These are phyloP conservation scores for Tinea trinotella DNA, from an alignment of 2,888 invertebrate genomes.

Conservation along the genomic window DNA sequence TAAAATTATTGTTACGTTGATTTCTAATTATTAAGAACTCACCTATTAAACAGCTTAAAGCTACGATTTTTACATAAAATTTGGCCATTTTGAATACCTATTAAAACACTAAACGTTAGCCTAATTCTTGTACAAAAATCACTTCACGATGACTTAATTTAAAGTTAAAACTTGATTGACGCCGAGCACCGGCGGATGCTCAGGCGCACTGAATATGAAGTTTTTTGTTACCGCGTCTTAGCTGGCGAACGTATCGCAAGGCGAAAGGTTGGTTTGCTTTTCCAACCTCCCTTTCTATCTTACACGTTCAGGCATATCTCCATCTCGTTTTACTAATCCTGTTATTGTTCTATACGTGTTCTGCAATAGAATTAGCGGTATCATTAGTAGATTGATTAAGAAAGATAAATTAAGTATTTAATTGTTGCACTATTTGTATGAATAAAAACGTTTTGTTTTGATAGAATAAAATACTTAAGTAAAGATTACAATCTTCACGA, in stretches of 20 bases:
- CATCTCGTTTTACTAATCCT: slow-evolving; percentile 9
- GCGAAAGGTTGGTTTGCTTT: slow-evolving; percentile 13
- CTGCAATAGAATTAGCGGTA: slow-evolving; percentile 13
- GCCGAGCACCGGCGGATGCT: slow-evolving; percentile 23
- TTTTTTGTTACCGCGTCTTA: slow-evolving; percentile 11
- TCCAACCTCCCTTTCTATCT: slow-evolving; percentile 7
- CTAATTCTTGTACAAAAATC: background rate
- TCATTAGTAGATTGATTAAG: background rate
- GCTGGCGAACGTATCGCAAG: slow-evolving; percentile 14
- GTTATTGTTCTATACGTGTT: slow-evolving; percentile 15
- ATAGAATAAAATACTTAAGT: too few relatives aligned
- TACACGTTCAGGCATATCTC: background rate
- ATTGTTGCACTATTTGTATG: too few relatives aligned
- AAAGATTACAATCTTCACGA: too few relatives aligned
- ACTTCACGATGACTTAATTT: slow-evolving; percentile 29
- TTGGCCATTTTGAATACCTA: slow-evolving; percentile 47
- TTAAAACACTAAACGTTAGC: background rate
- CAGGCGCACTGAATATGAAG: slow-evolving; percentile 11
- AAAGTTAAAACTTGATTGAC: slow-evolving; percentile 8
- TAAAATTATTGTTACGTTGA: background rate
- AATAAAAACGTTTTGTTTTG: too few relatives aligned
- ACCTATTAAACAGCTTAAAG: slow-evolving; percentile 57
- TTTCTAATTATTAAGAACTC: slow-evolving; percentile 28
- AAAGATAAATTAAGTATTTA: too few relatives aligned
- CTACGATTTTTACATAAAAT: slow-evolving; percentile 38